Conservation (phyloP, 2,113 vertebrate genomes). For the Dipodomys spectabilis region DNA sequence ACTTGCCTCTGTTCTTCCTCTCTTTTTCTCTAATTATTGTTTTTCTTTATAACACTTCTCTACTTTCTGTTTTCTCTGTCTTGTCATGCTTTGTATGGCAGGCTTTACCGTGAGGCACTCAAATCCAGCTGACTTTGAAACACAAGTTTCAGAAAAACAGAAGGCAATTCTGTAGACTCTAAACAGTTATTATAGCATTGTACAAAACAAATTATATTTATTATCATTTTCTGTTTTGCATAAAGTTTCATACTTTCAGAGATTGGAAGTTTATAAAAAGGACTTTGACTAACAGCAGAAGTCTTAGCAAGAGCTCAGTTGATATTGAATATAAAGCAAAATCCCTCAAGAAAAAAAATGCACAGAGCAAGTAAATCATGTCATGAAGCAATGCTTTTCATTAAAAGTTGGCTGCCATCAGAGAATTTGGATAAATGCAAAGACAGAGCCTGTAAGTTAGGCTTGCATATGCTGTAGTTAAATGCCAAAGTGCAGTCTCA, state of each 20-base stretch:
- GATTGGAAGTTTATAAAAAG: conserved; percentile 32
- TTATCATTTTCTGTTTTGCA: background rate
- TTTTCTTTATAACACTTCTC: conserved; percentile 7
- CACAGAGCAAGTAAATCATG: conserved; percentile 65
- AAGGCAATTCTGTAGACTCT: background rate
- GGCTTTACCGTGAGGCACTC: background rate
- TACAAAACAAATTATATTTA: conserved; percentile 4
- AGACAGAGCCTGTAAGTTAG: conserved; percentile 64
- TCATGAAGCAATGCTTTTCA: conserved; percentile 64
- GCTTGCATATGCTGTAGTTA: conserved; percentile 69
- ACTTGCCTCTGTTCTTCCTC: background rate
- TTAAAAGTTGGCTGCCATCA: conserved; percentile 56
- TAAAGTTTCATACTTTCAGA: conserved; percentile 39
- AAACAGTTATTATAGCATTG: background rate
- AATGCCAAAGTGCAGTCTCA: conserved; percentile 72
- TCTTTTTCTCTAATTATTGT: background rate
- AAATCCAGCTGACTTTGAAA: conserved; percentile 6
- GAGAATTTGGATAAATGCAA: conserved; percentile 70
- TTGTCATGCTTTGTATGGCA: background rate
- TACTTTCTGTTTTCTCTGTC: conserved; percentile 4
- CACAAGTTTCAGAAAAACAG: background rate
- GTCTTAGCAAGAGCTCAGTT: conserved; percentile 72
- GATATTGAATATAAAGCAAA: conserved; percentile 66
- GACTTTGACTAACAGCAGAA: conserved; percentile 61
- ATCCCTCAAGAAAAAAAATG: conserved; percentile 37